Base-by-base conservation (phyloP, 2,888 invertebrate genomes). In the Oscheius sp. region DNA sequence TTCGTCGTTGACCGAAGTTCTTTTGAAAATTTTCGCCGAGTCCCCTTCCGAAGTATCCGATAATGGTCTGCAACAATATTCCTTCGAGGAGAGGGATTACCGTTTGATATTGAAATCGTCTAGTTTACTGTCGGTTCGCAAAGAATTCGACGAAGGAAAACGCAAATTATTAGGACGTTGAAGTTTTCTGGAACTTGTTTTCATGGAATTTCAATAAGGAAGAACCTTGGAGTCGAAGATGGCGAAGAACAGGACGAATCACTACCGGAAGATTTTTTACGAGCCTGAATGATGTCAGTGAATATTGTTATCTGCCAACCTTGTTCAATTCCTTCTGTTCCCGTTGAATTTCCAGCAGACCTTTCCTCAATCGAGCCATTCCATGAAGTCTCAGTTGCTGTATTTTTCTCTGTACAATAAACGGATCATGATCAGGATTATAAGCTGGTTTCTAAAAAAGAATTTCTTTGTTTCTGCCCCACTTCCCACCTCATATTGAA, bases 391-490 rank as follows among this genome's bases (percentile, higher is more conserved):
- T 41, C 18, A 61, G 25, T 21, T 61, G 61, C 21, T 61, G 61
- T 12, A 61, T 61, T 43, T 43, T 61, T 43, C 61, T 61, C 43
- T 61, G 61, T 1, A 61, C 43, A n/a, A 61, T 43, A 1, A 61
- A n/a, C 5, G 61, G 61, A 43, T 61, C 61, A 23, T 61, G 41
- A 5, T 61, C 61, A 2, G 61, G 21, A 21, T 61, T 41, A 25
- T 61, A 61, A 3, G 61, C 43, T 43, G 61, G 61, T 23, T 61
- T 61, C 61, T 61, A 61, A 21, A n/a, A n/a, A n/a, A n/a, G n/a
- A n/a, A n/a, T 18, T 18, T 18, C 53, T 52, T 18, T 12, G 18
- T 16, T 13, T 16, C 18, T 18, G 13, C 53, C 12, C 41, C 2
- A 29, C 21, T 25, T 13, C 41, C 12, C 43, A 61, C 61, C 41